phyloP scores from a whole-genome alignment of 2,113 vertebrate species.

The Willisornis vidua region DNA sequence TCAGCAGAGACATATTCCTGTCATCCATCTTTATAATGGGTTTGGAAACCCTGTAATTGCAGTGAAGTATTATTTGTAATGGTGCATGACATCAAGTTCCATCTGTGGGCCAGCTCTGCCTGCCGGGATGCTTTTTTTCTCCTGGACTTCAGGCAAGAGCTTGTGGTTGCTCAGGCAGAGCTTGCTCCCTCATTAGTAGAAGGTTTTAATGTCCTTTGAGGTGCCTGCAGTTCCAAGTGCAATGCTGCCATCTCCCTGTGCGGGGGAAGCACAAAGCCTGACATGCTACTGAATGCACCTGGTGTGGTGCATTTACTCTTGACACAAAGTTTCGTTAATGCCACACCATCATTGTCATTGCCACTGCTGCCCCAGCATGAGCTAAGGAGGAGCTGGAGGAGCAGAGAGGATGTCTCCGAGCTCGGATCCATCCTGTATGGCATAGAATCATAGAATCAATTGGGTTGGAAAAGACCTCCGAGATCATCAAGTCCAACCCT shows the following conservation, averaged over 20 bases:
- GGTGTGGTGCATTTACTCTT: not conserved
- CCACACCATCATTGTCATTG: not conserved
- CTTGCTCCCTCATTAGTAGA: not conserved
- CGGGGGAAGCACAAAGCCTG: not conserved
- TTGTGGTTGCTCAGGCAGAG: not conserved
- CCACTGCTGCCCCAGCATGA: not conserved
- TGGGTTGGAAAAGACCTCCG: too few relatives aligned
- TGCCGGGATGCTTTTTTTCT: not conserved
- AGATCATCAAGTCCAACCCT: too few relatives aligned
- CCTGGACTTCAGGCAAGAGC: not conserved
- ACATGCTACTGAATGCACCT: not conserved
- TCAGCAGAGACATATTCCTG: not conserved
- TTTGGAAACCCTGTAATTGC: not conserved
- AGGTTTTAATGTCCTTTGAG: not conserved
- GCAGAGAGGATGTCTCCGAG: not conserved
- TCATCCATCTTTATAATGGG: not conserved
- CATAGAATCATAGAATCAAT: not conserved
- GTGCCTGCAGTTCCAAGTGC: not conserved
- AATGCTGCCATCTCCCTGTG: not conserved
- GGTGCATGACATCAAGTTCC: not conserved
- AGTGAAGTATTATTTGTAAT: not conserved
- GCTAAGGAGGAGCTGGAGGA: not conserved
- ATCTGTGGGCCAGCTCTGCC: not conserved
- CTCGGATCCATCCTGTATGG: not conserved
- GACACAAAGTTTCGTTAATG: fast-evolving